These are phyloP conservation scores for Carcinoscorpius rotundicauda DNA, from an alignment of 1,140 invertebrate species.

Conservation along the genomic window DNA sequence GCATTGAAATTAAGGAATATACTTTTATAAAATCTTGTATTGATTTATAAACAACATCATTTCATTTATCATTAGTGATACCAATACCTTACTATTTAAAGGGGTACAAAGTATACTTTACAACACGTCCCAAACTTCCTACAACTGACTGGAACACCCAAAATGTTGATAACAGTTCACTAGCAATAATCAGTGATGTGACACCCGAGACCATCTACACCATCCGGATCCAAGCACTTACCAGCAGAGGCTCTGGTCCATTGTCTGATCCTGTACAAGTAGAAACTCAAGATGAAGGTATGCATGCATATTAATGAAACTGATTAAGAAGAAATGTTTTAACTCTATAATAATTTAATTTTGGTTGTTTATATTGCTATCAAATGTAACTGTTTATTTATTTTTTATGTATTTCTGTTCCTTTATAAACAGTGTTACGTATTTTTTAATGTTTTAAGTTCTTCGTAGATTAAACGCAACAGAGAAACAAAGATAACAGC, in stretches of 20 bases:
- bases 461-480: too few relatives aligned
- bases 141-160: constrained; percentile 83
- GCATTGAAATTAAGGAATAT: too few relatives aligned
- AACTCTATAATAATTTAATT: too few relatives aligned
- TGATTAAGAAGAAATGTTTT: background rate
- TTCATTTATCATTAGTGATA: background rate
- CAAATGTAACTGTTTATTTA: background rate
- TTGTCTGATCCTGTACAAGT: constrained; percentile 84
- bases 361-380: too few relatives aligned
- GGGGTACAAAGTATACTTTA: constrained; percentile 98
- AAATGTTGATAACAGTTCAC: constrained; percentile 79
- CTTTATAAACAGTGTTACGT: constrained; percentile 37
- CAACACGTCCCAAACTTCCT: constrained; percentile 67
- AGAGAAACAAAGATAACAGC: too few relatives aligned
- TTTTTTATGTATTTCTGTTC: background rate
- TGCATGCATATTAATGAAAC: constrained; percentile 14
- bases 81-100: constrained; percentile 36
- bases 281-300: constrained; percentile 86
- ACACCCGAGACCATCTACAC: constrained; percentile 81
- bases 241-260: constrained; percentile 78
- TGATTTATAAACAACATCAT: background rate
- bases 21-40: background rate
- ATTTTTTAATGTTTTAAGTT: too few relatives aligned
- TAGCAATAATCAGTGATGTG: constrained; percentile 85
- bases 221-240: constrained; percentile 79